Base-by-base conservation (phyloP, 2,888 invertebrate genomes). In the Folsomia candida region DNA sequence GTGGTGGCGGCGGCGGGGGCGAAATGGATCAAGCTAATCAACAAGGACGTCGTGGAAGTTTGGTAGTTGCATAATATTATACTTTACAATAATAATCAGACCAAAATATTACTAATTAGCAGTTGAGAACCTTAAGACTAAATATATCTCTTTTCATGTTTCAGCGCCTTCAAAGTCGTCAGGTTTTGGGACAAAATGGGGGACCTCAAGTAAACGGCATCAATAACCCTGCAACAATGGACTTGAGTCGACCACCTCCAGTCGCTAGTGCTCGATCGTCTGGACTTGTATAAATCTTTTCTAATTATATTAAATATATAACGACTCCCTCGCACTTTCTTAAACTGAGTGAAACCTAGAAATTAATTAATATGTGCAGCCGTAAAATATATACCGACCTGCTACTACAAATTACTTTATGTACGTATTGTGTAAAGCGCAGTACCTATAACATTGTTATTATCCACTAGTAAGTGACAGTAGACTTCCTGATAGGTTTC, bases 151-250 rank as follows among this genome's bases (percentile, higher is more conserved):
- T n/a, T n/a, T n/a, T n/a, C n/a, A n/a, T n/a, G n/a, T n/a, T n/a
- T n/a, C n/a, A n/a, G 66, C 77, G 77, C 26, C 70, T 77, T 59
- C 77, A 77, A 70, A 76, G 73, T 64, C 59, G 77, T 67, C 73
- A 68, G 59, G 63, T 72, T 59, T 63, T 76, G 63, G 75, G 74
- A 59, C 73, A 75, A 67, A 70, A 70, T 65, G 75, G 73, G 6
- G 70, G 73, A n/a, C 70, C 72, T 29, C 75, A 75, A 75, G 65
- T 61, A 68, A 68, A 65, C 22, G 68, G 66, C 58, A 67, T 65
- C 28, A 71, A 71, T n/a, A 37, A 37, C 51, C 62, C 71, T 25
- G 68, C 70, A 51, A 72, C 72, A 37, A 74, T 74, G 69, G 75
- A 75, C 66, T 65, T 75, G 67, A 74, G 71, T 65, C 72, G 72